phyloP scores from a whole-genome alignment of 2,797 vertebrate genomes.

The Zonotrichia albicollis region DNA sequence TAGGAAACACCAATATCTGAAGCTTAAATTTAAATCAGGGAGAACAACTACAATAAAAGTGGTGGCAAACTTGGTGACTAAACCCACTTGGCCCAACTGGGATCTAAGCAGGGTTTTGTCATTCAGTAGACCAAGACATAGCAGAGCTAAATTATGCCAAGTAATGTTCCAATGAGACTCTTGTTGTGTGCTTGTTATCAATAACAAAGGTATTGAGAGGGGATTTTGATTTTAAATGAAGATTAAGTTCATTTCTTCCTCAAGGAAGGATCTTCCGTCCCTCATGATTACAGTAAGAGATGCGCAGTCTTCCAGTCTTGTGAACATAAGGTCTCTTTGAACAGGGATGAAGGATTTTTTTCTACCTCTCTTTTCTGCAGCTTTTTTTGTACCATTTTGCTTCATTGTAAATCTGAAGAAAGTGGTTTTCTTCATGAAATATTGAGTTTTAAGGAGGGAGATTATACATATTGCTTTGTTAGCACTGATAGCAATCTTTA shows the following conservation, averaged over 20 bases:
- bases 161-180: neutral
- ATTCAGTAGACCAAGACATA: neutral
- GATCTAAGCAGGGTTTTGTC: neutral
- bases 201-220: neutral
- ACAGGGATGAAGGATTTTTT: neutral
- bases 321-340: neutral
- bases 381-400: neutral
- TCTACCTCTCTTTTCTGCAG: neutral
- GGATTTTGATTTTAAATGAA: neutral
- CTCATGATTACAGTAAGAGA: neutral
- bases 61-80: neutral
- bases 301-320: neutral
- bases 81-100: neutral
- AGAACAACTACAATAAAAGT: neutral
- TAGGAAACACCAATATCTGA: neutral
- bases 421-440: neutral
- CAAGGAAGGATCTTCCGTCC: neutral
- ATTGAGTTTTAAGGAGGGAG: neutral
- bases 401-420: neutral
- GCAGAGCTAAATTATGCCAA: neutral
- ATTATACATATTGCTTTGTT: neutral
- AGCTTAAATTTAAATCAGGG: neutral
- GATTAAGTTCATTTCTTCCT: neutral
- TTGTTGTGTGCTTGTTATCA: neutral
- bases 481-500: neutral